Percentiles rank a stretch among this genome's conserved stretches.
These are phyloP conservation scores for Erebia aethiops DNA, from an alignment of 2,888 invertebrate species.

Conservation along the genomic window DNA sequence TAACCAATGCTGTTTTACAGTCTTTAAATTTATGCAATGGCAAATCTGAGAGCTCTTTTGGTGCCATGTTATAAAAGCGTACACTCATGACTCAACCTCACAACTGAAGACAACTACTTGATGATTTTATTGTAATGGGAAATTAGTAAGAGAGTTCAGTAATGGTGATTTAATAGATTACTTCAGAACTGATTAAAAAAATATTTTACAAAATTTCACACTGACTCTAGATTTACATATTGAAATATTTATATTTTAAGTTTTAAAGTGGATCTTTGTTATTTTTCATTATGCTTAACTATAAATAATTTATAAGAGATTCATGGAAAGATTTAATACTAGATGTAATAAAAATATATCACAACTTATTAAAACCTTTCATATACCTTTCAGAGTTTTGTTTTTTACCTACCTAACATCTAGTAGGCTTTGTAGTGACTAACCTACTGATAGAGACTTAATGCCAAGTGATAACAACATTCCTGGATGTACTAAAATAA, in stretches of 20 bases:
- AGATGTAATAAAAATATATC: constrained; percentile 40
- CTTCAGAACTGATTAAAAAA: constrained; percentile 18
- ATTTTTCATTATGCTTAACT: constrained; percentile 29
- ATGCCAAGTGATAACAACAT: too few relatives aligned
- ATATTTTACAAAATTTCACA: constrained; percentile 26
- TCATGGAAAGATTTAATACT: constrained; percentile 33
- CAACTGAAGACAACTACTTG: too few relatives aligned
- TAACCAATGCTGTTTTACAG: too few relatives aligned
- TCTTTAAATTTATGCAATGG: too few relatives aligned
- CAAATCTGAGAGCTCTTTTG: too few relatives aligned
- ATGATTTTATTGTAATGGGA: background rate
- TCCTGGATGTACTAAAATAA: too few relatives aligned
- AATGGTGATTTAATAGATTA: background rate
- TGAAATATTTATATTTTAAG: constrained; percentile 30
- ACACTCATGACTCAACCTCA: too few relatives aligned
- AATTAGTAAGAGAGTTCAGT: background rate
- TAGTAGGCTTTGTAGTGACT: too few relatives aligned
- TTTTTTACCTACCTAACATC: constrained; percentile 3
- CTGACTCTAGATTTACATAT: constrained; percentile 37
- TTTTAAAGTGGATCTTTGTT: constrained; percentile 36
- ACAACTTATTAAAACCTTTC: constrained; percentile 44
- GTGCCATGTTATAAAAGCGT: too few relatives aligned
- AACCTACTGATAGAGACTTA: too few relatives aligned
- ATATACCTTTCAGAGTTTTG: constrained; percentile 21
- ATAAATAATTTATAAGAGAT: constrained; percentile 32